A percentile compares a stretch with the other conserved stretches of the same genome.
phyloP scores from a whole-genome alignment of 2,113 vertebrate genomes.

The Orthochromis malagaraziensis region DNA sequence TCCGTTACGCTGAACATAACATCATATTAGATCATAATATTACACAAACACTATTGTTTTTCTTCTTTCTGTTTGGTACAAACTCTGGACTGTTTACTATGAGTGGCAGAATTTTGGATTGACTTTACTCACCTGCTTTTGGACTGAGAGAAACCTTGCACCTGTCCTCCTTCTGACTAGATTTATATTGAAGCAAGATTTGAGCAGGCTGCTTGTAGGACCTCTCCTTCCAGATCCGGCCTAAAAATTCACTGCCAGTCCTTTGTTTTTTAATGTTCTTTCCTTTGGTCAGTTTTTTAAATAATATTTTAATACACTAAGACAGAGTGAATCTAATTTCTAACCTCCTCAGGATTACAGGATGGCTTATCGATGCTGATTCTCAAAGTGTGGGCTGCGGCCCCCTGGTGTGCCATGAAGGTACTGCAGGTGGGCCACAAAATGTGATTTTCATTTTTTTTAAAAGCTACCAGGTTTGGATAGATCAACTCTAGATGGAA shows the following conservation, averaged over 20 bases:
- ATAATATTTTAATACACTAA: neutral
- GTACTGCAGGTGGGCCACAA: neutral
- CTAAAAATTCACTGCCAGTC: neutral
- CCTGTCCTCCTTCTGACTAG: neutral
- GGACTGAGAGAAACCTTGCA: neutral
- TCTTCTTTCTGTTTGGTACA: neutral
- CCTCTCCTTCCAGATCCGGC: neutral
- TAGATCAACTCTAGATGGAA: neutral
- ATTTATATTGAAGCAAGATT: neutral
- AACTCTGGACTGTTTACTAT: neutral
- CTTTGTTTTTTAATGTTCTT: neutral
- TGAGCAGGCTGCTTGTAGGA: neutral
- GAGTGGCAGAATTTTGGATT: neutral
- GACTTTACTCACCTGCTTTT: accelerated
- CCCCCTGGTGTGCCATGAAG: neutral
- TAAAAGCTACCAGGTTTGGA: neutral
- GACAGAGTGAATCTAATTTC: neutral
- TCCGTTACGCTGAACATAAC: neutral
- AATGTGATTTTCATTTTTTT: neutral
- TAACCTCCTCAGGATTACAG: neutral
- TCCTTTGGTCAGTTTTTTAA: neutral
- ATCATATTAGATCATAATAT: neutral
- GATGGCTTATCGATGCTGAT: neutral
- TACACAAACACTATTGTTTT: neutral
- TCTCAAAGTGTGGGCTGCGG: neutral